Percentiles rank a stretch among this genome's conserved stretches.
Evolutionary conservation across 2,888 invertebrate genomes (phyloP).

Genomic region (Halocaridina rubra): DNA sequence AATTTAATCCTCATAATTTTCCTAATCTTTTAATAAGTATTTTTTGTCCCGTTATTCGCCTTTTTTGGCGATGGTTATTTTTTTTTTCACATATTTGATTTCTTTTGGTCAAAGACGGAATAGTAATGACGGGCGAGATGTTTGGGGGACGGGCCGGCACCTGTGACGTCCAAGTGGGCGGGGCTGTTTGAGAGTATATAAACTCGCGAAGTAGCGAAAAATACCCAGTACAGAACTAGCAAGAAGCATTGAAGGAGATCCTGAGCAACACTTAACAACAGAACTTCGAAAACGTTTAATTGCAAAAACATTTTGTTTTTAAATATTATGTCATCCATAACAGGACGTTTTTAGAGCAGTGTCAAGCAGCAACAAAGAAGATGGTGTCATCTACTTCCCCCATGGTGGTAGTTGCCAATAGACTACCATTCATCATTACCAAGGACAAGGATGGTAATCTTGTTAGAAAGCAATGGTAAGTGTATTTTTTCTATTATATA

Average conservation of each 20-base stretch:
- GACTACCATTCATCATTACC: slow-evolving; percentile 87
- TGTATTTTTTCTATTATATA: slow-evolving; percentile 48
- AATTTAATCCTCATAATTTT: neutral
- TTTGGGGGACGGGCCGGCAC: neutral
- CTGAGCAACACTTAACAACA: neutral
- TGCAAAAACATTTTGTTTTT: neutral
- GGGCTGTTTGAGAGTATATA: neutral
- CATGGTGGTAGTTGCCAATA: slow-evolving; percentile 90
- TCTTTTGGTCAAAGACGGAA: neutral
- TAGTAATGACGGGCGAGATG: neutral
- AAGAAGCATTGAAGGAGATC: neutral
- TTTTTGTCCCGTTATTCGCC: neutral
- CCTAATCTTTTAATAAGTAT: neutral
- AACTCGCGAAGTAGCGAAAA: neutral
- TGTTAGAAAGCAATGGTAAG: slow-evolving; percentile 86
- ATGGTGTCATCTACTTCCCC: slow-evolving; percentile 59
- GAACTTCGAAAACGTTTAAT: neutral
- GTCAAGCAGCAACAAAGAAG: neutral
- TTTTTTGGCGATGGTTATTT: neutral
- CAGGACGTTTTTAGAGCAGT: neutral
- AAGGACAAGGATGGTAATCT: slow-evolving; percentile 79
- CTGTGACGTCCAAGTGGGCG: neutral
- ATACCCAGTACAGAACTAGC: neutral
- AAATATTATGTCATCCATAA: neutral
- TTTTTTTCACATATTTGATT: neutral